Conservation (phyloP, 1,140 invertebrate species). For the Bombus superbus region DNA sequence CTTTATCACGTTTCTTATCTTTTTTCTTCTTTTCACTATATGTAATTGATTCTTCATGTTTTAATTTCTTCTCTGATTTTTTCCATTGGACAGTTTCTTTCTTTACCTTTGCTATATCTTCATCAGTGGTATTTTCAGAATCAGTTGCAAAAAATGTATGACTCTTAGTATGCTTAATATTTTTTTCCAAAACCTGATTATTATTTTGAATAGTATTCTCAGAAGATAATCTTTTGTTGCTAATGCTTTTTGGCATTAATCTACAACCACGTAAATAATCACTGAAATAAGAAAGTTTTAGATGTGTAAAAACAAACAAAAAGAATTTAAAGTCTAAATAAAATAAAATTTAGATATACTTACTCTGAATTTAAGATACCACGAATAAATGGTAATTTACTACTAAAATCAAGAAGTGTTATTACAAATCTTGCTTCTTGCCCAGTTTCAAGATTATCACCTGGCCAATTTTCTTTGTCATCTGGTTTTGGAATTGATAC, state of each 20-base stretch:
- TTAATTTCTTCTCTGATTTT: slow-evolving; percentile 13
- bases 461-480: slow-evolving; percentile 84
- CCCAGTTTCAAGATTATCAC: slow-evolving; percentile 82
- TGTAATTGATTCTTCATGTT: slow-evolving; percentile 27
- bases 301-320: neutral
- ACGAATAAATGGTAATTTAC: slow-evolving; percentile 84
- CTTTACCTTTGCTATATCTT: neutral
- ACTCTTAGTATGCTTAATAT: neutral
- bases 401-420: slow-evolving; percentile 83
- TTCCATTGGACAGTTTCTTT: neutral
- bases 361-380: slow-evolving; percentile 83
- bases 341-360: slow-evolving; percentile 74
- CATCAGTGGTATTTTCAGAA: slow-evolving; percentile 29
- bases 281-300: slow-evolving; percentile 43
- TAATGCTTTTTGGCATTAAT: slow-evolving; percentile 1
- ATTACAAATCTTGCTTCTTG: slow-evolving; percentile 85
- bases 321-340: slow-evolving; percentile 10
- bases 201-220: neutral
- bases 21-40: slow-evolving; percentile 36
- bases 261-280: slow-evolving; percentile 68
- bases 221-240: neutral
- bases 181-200: neutral
- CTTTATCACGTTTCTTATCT: slow-evolving; percentile 10
- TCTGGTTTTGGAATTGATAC: slow-evolving; percentile 85
- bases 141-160: slow-evolving; percentile 13